These are phyloP conservation scores for Notoglanidium macrostoma DNA, from an alignment of 2,797 vertebrate species.

Conservation along the genomic window DNA sequence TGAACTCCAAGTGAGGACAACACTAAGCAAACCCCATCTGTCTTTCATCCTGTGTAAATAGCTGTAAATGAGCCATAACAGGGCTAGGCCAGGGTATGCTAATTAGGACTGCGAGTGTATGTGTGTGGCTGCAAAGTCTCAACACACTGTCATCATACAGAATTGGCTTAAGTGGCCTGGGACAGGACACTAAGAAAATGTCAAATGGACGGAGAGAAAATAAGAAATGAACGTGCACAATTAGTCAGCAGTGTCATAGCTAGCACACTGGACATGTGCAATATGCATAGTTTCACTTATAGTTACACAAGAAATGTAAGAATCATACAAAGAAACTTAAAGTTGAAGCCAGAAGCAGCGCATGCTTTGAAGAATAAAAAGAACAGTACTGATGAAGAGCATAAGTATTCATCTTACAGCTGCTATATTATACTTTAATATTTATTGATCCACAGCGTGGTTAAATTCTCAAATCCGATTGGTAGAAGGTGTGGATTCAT, in stretches of 20 bases:
- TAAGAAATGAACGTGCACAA: conserved; percentile 57
- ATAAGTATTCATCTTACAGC: background rate
- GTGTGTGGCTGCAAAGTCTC: conserved; percentile 73
- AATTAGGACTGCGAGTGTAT: conserved; percentile 73
- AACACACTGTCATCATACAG: conserved; percentile 76
- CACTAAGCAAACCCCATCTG: conserved; percentile 23
- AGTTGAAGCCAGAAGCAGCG: conserved; percentile 47
- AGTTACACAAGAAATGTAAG: conserved; percentile 68
- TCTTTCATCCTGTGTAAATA: conserved; percentile 39
- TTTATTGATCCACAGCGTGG: background rate
- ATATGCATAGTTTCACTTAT: conserved; percentile 55
- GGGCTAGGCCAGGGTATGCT: conserved; percentile 64
- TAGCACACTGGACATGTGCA: conserved; percentile 35
- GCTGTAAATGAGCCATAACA: conserved; percentile 43
- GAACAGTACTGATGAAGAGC: background rate
- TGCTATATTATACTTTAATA: background rate
- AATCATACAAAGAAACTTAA: conserved; percentile 55
- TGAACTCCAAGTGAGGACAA: conserved; percentile 5
- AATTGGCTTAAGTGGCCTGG: conserved; percentile 69
- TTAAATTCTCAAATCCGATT: background rate
- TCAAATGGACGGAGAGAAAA: conserved; percentile 31
- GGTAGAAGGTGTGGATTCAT: background rate
- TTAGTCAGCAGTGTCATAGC: conserved; percentile 74
- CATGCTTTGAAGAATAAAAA: background rate
- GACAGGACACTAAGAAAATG: conserved; percentile 59